A percentile compares a stretch with the other conserved stretches of the same genome.
phyloP scores from a whole-genome alignment of 2,113 vertebrate genomes.

The Tachysurus vachellii region DNA sequence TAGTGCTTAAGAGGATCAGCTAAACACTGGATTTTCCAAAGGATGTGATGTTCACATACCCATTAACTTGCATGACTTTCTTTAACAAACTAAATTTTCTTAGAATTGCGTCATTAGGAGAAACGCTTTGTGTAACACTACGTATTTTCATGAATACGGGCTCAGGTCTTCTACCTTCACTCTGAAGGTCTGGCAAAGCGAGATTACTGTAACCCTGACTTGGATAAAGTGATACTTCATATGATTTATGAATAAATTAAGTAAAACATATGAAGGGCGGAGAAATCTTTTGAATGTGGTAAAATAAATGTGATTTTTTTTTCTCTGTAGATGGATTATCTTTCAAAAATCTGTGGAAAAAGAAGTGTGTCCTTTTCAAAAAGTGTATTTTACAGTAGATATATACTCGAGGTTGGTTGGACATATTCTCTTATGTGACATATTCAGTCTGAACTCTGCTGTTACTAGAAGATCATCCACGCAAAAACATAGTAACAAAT shows the following conservation, averaged over 20 bases:
- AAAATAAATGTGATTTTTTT: background rate
- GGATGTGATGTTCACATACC: too few species aligned
- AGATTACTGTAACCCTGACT: background rate
- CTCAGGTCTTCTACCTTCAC: too few species aligned
- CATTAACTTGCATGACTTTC: too few species aligned
- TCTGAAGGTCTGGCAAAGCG: too few species aligned
- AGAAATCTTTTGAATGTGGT: background rate
- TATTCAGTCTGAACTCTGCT: background rate
- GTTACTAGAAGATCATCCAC: background rate
- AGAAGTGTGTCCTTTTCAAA: background rate
- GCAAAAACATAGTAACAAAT: background rate
- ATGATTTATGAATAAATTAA: background rate
- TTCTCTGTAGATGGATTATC: background rate
- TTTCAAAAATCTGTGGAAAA: background rate
- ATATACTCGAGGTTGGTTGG: background rate
- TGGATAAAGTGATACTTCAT: background rate
- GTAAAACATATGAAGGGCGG: background rate
- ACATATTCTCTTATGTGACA: too few species aligned
- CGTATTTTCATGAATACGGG: too few species aligned
- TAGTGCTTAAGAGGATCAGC: too few species aligned
- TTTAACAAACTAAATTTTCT: too few species aligned
- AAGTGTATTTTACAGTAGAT: background rate
- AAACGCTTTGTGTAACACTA: too few species aligned
- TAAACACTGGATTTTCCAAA: too few species aligned
- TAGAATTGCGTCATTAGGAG: too few species aligned